Percentiles rank a stretch among this genome's conserved stretches.
phyloP scores from a whole-genome alignment of 2,113 vertebrate species.

The Oenanthe oenanthe region DNA sequence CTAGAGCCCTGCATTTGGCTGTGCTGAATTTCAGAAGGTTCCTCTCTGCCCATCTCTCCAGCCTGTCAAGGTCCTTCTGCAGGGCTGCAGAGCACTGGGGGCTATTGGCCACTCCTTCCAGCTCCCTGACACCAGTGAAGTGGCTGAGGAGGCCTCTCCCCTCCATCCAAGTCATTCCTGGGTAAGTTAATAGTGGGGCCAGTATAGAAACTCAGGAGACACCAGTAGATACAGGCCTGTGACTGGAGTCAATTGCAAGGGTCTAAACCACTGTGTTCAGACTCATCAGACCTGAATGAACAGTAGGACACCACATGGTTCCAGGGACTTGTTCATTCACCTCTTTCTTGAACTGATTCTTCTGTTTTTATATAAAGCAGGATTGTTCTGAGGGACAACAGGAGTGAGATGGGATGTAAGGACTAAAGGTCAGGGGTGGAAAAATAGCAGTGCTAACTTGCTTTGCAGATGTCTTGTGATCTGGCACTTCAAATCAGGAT shows the following conservation, averaged over 20 bases:
- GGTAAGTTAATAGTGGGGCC: neutral
- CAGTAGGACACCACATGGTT: neutral
- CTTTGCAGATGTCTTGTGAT: neutral
- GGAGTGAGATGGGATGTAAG: neutral
- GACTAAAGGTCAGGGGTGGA: neutral
- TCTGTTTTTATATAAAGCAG: neutral
- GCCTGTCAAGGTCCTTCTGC: accelerated
- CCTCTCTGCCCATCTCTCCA: neutral
- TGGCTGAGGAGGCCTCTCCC: neutral
- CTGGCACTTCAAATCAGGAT: neutral
- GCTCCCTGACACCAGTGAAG: neutral
- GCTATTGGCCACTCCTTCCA: neutral
- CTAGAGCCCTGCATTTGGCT: neutral
- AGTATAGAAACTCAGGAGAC: neutral
- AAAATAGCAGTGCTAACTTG: neutral
- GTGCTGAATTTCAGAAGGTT: neutral
- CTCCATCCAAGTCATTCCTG: no score
- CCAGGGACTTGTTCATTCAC: neutral
- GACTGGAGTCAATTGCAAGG: neutral
- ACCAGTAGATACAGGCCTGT: no score
- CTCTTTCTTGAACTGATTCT: neutral
- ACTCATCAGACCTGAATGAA: neutral
- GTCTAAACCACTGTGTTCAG: neutral
- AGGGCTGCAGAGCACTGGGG: neutral
- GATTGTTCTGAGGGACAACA: neutral